These are phyloP conservation scores for Chaetorhynchus papuensis DNA, from an alignment of 2,113 vertebrate genomes.

Conservation along the genomic window DNA sequence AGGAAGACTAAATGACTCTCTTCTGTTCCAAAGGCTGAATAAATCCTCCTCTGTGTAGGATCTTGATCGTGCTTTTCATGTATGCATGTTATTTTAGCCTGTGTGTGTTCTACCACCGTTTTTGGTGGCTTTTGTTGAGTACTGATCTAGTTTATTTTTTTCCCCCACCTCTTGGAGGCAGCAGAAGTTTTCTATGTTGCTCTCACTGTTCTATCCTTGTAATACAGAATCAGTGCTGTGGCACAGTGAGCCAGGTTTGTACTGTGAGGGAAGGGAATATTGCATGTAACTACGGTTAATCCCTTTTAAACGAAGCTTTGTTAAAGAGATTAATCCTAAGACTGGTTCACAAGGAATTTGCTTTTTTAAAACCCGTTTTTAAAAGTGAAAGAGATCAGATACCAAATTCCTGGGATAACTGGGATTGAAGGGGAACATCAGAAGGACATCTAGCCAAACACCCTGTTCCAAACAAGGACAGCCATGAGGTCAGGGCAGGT, in stretches of 20 bases:
- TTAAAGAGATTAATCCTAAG: background rate
- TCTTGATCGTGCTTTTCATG: background rate
- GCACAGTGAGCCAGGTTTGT: background rate
- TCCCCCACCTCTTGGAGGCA: background rate
- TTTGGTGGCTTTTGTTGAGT: background rate
- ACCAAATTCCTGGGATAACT: background rate
- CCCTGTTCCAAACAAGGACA: background rate
- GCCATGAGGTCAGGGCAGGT: background rate
- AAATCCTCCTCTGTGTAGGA: background rate
- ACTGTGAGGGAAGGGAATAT: background rate
- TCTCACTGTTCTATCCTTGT: background rate
- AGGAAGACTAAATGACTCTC: background rate
- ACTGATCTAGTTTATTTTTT: background rate
- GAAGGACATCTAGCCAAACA: background rate
- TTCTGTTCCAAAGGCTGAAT: background rate
- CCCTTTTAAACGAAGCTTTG: slow-evolving; percentile 22
- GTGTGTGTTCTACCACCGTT: background rate
- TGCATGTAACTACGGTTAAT: background rate
- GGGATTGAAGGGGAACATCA: background rate
- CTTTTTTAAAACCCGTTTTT: background rate
- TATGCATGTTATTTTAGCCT: background rate
- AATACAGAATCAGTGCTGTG: background rate
- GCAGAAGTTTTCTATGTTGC: background rate
- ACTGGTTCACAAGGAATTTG: background rate
- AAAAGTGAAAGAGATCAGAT: background rate